A percentile compares a stretch with the other conserved stretches of the same genome.
Evolutionary conservation across 2,888 invertebrate genomes (phyloP).

Genomic region (Caenorhabditis sinica): DNA sequence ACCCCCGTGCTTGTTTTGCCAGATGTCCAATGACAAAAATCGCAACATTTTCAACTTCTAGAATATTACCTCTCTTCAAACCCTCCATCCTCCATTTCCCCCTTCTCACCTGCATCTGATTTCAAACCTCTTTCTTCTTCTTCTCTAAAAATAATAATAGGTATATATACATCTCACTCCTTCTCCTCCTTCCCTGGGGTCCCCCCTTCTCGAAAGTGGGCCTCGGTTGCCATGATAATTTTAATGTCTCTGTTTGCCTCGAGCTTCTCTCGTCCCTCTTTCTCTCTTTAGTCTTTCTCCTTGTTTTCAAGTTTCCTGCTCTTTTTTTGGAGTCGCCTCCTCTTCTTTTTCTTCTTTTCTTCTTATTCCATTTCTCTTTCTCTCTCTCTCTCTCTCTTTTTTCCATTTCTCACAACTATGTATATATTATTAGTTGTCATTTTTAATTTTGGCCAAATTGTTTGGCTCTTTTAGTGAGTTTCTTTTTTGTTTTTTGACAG

Average conservation of each 20-base stretch:
- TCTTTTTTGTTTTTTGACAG: neutral
- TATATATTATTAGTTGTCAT: neutral
- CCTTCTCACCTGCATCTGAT: neutral
- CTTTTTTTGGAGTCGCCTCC: conserved; percentile 8
- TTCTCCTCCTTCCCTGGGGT: neutral
- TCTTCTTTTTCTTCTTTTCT: neutral
- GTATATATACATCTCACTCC: neutral
- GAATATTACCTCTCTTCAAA: too few relatives aligned
- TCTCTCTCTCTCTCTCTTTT: neutral
- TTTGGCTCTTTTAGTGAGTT: too few relatives aligned
- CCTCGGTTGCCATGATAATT: conserved; percentile 39
- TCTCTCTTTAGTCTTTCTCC: neutral
- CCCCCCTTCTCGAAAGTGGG: neutral
- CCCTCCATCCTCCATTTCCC: too few relatives aligned
- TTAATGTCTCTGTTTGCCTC: conserved; percentile 26
- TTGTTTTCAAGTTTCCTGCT: conserved; percentile 23
- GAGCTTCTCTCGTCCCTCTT: conserved; percentile 9
- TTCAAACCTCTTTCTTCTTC: neutral
- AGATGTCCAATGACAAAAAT: too few relatives aligned
- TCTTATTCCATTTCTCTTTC: neutral
- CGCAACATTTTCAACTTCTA: too few relatives aligned
- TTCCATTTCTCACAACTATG: neutral
- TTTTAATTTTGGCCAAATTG: neutral
- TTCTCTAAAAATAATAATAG: neutral
- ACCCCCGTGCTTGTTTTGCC: too few relatives aligned